Percentiles rank a stretch among this genome's conserved stretches.
Conservation (phyloP, 1,140 invertebrate genomes). For the Augochlora pura region DNA sequence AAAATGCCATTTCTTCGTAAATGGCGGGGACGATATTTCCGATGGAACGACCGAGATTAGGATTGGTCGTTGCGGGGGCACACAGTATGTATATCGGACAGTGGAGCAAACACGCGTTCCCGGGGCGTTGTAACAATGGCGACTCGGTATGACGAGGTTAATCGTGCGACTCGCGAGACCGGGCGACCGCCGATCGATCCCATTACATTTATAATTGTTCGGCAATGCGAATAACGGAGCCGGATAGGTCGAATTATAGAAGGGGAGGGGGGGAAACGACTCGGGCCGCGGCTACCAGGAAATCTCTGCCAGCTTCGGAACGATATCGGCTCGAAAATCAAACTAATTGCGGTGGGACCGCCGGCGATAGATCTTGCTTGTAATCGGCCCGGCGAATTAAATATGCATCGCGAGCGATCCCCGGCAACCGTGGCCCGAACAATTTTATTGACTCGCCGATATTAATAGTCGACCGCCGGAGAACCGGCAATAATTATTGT, state of each 20-base stretch:
- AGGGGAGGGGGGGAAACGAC: too few relatives aligned
- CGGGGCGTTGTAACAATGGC: neutral
- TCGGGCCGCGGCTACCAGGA: neutral
- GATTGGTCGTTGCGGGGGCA: too few relatives aligned
- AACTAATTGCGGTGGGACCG: slow-evolving; percentile 38
- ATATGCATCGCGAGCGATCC: slow-evolving; percentile 32
- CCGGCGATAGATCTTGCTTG: slow-evolving; percentile 13
- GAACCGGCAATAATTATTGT: neutral
- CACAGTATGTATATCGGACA: too few relatives aligned
- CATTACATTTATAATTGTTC: slow-evolving; percentile 48
- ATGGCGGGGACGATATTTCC: too few relatives aligned
- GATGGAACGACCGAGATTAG: too few relatives aligned
- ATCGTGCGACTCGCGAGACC: neutral
- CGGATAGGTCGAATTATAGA: neutral
- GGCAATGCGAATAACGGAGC: slow-evolving; percentile 1
- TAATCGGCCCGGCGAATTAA: slow-evolving; percentile 41
- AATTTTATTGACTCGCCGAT: slow-evolving; percentile 31
- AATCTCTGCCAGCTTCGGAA: slow-evolving; percentile 31
- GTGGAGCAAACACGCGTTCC: neutral
- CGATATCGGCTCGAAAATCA: slow-evolving; percentile 33
- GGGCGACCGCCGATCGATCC: slow-evolving; percentile 29
- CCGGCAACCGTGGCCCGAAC: neutral
- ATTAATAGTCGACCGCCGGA: slow-evolving; percentile 25
- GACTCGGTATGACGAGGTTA: neutral
- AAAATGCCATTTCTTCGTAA: too few relatives aligned